phyloP scores from a whole-genome alignment of 2,113 vertebrate genomes.

The Dissostichus mawsoni region DNA sequence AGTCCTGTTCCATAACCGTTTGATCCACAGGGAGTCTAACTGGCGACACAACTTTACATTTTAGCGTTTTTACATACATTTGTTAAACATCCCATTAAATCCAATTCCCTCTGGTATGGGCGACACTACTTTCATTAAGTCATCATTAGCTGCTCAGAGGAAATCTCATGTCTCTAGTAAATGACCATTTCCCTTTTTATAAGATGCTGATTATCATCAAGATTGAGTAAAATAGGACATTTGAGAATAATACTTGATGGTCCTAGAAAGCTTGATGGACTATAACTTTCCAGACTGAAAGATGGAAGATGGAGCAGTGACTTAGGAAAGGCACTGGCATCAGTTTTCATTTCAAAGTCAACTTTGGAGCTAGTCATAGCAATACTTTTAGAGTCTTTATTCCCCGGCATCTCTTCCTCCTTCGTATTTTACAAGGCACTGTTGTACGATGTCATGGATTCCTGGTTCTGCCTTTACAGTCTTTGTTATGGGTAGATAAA shows the following conservation, averaged over 20 bases:
- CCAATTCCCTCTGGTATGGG: background rate
- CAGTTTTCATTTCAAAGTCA: slow-evolving; percentile 46
- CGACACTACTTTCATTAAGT: slow-evolving; percentile 30
- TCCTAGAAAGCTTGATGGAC: slow-evolving; percentile 13
- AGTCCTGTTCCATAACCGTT: slow-evolving; percentile 15
- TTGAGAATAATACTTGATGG: slow-evolving; percentile 24
- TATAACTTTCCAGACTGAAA: slow-evolving; percentile 23
- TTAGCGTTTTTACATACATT: slow-evolving; percentile 21
- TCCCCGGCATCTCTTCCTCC: slow-evolving; percentile 24
- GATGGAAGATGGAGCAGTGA: slow-evolving; percentile 26
- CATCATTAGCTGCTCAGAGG: slow-evolving; percentile 72
- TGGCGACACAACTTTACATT: slow-evolving; percentile 22
- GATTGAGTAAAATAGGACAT: slow-evolving; percentile 37
- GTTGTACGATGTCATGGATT: slow-evolving; percentile 21
- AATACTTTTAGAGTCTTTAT: slow-evolving; percentile 23
- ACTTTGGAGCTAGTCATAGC: slow-evolving; percentile 5
- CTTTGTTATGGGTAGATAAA: slow-evolving; percentile 32
- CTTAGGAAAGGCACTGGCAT: slow-evolving; percentile 23
- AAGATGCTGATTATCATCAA: slow-evolving; percentile 43
- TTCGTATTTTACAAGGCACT: slow-evolving; percentile 18
- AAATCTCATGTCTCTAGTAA: slow-evolving; percentile 50
- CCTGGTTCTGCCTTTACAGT: slow-evolving; percentile 32
- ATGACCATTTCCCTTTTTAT: slow-evolving; percentile 59
- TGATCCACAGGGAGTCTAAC: slow-evolving; percentile 16
- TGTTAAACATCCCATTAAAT: slow-evolving; percentile 39